Evolutionary conservation across 2,797 vertebrate genomes (phyloP), one percentile per base, ranked within the genome.

Genomic region (Alcedo atthis): DNA sequence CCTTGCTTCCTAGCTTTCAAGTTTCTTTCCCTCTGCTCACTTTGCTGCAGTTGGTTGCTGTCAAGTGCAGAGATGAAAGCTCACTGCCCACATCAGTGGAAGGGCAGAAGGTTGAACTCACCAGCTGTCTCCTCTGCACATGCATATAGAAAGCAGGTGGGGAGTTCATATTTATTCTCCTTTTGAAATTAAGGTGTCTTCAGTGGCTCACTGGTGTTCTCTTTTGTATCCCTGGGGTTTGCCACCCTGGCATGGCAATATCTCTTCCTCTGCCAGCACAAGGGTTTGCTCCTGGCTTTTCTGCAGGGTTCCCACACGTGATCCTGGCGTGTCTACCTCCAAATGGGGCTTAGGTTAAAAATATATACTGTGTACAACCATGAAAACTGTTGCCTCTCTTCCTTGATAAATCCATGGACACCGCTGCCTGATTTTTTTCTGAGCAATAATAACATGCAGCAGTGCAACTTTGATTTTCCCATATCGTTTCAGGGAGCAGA

Each of bases 311-410:
- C 73, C 86, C 2, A 2, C 5, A 0, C 0, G 0, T 30, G 61
- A 57, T 67, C n/a, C 58, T 80, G 57, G 24, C 5, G 0, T 26
- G 26, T 62, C 81, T 92, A 15, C 84, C 79, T 95, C 87, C 57
- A 74, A 55, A 18, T 35, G 64, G 67, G 55, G n/a, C 13, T 78
- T 57, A 49, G 55, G 66, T 79, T 45, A 62, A 54, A 94, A 55
- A 63, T 58, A n/a, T 6, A 6, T 42, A 6, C n/a, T 53, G 26
- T 82, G 67, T 66, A 33, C 82, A 58, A 3, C 75, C 22, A 2
- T 70, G 79, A 32, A 89, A 87, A 14, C 75, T 85, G 68, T 33
- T 74, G 26, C n/a, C 17, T 90, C 87, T 90, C 58, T 79, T 93
- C 58, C 77, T 35, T 35, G 40, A 25, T 7, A 42, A 33, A 76